phyloP scores from a whole-genome alignment of 2,888 invertebrate species.

The Patella caerulea region DNA sequence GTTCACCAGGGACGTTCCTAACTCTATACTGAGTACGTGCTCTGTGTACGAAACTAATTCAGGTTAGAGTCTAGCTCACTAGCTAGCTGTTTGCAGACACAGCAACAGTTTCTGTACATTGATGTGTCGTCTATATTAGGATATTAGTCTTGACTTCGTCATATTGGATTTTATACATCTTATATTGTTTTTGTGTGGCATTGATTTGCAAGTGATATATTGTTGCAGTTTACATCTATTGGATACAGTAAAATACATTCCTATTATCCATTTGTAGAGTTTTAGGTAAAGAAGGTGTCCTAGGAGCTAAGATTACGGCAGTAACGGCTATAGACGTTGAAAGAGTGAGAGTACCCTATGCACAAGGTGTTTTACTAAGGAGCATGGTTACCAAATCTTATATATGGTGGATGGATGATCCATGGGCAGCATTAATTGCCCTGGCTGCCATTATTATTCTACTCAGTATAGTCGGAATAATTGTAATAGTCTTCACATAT shows the following conservation, averaged over 20 bases:
- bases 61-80: neutral
- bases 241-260: too few species aligned
- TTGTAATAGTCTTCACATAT: constrained; percentile 95
- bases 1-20: constrained; percentile 12
- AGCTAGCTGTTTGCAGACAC: too few species aligned
- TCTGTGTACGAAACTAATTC: neutral
- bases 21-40: neutral
- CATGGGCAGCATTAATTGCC: constrained; percentile 90
- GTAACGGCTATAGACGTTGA: constrained; percentile 30
- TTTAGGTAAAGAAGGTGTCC: neutral
- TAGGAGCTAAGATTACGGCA: neutral
- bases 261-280: neutral
- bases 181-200: too few species aligned
- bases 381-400: constrained; percentile 55
- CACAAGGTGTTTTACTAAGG: constrained; percentile 1
- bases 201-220: too few species aligned
- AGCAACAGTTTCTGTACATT: too few species aligned
- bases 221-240: too few species aligned
- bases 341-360: constrained; percentile 46
- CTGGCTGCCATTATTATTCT: constrained; percentile 91
- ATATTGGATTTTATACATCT: too few species aligned
- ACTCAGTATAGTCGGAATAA: constrained; percentile 88
- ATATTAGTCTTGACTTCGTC: too few species aligned
- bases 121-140: too few species aligned
- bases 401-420: constrained; percentile 73